These are phyloP conservation scores for Coptodon bakossiorum DNA, from an alignment of 2,113 vertebrate genomes.

Conservation along the genomic window DNA sequence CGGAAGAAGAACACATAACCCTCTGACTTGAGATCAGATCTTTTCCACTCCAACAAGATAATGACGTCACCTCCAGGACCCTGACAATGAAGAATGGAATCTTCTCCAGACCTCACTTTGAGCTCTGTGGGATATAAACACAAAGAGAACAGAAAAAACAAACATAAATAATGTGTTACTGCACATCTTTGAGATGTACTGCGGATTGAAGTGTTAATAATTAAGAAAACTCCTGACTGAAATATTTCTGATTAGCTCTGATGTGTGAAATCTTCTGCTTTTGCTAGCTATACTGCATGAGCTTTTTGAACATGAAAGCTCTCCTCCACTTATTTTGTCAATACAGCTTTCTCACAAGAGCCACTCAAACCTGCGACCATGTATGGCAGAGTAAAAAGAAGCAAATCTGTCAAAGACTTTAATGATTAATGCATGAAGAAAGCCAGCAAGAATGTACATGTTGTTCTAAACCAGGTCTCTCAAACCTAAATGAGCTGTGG, in stretches of 20 bases:
- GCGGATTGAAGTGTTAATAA: accelerated
- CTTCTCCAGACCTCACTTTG: background rate
- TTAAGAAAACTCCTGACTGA: background rate
- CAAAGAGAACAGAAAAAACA: background rate
- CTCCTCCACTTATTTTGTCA: no score
- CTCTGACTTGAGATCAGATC: background rate
- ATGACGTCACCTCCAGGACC: accelerated
- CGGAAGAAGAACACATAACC: background rate
- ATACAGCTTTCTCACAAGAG: no score
- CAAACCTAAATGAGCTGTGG: no score
- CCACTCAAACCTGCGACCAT: no score
- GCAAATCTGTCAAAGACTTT: no score
- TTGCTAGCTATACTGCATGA: no score
- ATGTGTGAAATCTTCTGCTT: no score
- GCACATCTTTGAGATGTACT: background rate
- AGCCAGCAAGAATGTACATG: no score
- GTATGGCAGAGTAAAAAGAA: no score
- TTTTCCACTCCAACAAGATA: background rate
- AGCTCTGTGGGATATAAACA: accelerated
- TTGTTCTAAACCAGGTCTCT: no score
- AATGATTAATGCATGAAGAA: no score
- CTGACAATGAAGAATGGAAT: background rate
- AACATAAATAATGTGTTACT: accelerated
- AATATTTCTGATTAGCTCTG: background rate
- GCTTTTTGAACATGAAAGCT: no score